phyloP scores from a whole-genome alignment of 1,140 invertebrate species.

The Caenorhabditis remanei region DNA sequence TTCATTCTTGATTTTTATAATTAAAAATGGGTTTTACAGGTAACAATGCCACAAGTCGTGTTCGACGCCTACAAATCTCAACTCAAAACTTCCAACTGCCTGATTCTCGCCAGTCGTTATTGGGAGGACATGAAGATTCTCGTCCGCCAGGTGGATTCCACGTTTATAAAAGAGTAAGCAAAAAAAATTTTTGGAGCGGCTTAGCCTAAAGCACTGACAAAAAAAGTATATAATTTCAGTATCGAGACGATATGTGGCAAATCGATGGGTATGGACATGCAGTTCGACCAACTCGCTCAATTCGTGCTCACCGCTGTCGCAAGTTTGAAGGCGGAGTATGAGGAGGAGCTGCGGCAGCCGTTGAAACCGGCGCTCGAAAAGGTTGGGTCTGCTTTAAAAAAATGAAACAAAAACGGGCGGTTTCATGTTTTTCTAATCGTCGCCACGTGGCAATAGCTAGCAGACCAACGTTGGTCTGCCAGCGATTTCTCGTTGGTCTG shows the following conservation, averaged over 20 bases:
- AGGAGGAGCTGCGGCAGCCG: conserved; percentile 20
- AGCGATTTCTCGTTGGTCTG: too few species aligned
- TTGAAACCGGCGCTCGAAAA: background rate
- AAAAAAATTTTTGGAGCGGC: background rate
- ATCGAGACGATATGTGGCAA: conserved; percentile 1
- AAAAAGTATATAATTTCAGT: too few species aligned
- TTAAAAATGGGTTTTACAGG: conserved; percentile 7
- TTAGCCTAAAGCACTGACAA: background rate
- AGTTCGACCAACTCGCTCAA: background rate
- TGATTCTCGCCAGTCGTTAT: conserved; percentile 14
- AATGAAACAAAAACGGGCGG: too few species aligned
- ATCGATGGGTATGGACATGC: conserved; percentile 33
- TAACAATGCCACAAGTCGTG: conserved; percentile 32
- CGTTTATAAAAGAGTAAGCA: conserved; percentile 24
- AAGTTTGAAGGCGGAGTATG: conserved; percentile 25
- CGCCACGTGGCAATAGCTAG: too few species aligned
- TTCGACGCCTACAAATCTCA: conserved; percentile 17
- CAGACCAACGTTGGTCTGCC: too few species aligned
- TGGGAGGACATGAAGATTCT: conserved; percentile 27
- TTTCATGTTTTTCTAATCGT: background rate
- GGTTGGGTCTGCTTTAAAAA: background rate
- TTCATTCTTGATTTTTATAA: too few species aligned
- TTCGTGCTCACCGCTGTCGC: conserved; percentile 45
- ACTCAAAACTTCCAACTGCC: background rate
- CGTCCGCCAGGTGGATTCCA: background rate